Percentiles rank a stretch among this genome's conserved stretches.
Conservation (phyloP, 2,888 invertebrate genomes). For the Papilio elwesi region DNA sequence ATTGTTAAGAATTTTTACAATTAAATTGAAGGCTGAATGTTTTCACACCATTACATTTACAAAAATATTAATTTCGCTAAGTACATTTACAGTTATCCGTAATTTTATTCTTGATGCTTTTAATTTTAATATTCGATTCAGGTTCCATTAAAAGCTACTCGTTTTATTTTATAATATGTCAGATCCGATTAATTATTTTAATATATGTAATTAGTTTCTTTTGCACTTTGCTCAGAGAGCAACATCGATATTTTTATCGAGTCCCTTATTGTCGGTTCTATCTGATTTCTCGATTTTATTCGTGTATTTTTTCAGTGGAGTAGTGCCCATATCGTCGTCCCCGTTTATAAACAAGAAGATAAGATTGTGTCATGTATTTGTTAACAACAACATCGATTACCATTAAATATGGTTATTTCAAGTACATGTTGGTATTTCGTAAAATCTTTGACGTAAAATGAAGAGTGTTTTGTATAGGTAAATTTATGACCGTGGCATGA, state of each 20-base stretch:
- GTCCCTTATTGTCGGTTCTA: slow-evolving; percentile 22
- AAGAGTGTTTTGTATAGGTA: too few species aligned
- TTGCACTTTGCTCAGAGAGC: slow-evolving; percentile 21
- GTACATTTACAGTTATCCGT: background rate
- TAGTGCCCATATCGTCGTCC: slow-evolving; percentile 30
- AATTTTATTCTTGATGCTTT: slow-evolving; percentile 10
- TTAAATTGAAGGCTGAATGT: background rate
- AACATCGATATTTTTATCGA: slow-evolving; percentile 33
- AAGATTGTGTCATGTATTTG: slow-evolving; percentile 44
- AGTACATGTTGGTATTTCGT: slow-evolving; percentile 13
- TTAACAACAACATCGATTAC: slow-evolving; percentile 40
- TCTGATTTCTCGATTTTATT: slow-evolving; percentile 40
- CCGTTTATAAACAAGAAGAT: slow-evolving; percentile 41
- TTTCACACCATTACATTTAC: background rate
- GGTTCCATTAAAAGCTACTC: slow-evolving; percentile 25
- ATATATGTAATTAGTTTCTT: slow-evolving; percentile 33
- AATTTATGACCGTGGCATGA: too few species aligned
- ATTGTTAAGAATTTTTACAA: background rate
- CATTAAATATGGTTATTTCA: slow-evolving; percentile 34
- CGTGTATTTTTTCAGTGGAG: slow-evolving; percentile 21
- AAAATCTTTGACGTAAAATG: background rate
- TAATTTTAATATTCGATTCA: slow-evolving; percentile 31
- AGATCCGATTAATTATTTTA: slow-evolving; percentile 34
- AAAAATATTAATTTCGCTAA: background rate
- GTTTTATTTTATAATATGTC: slow-evolving; percentile 20